phyloP scores from a whole-genome alignment of 1,140 invertebrate species.

The Lordiphosa mommai region DNA sequence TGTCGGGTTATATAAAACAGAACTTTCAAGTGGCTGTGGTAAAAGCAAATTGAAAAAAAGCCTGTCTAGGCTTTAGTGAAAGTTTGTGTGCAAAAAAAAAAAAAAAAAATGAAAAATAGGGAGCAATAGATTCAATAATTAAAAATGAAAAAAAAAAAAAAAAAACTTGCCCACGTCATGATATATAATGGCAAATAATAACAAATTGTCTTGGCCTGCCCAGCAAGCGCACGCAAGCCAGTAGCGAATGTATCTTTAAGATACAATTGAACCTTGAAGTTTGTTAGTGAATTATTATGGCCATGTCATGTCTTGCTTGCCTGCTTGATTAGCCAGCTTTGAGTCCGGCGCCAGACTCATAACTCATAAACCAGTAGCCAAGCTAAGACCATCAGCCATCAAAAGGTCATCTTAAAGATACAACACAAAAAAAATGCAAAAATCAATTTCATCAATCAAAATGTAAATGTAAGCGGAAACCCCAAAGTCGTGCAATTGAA shows the following conservation, averaged over 20 bases:
- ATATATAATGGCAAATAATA: constrained; percentile 74
- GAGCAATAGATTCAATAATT: constrained; percentile 44
- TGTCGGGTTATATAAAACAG: constrained; percentile 2
- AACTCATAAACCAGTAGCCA: constrained; percentile 18
- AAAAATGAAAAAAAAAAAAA: constrained; percentile 40
- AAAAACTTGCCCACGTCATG: constrained; percentile 61
- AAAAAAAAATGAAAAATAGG: constrained; percentile 24
- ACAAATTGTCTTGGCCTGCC: constrained; percentile 63
- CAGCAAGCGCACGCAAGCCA: constrained; percentile 16
- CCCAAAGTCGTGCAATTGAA: constrained; percentile 58
- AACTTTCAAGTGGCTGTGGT: constrained; percentile 14
- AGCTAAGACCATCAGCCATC: constrained; percentile 12
- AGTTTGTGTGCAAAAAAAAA: constrained; percentile 31
- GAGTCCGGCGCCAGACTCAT: constrained; percentile 4
- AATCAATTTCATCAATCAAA: constrained; percentile 61
- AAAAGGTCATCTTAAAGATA: constrained; percentile 24
- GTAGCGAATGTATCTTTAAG: constrained; percentile 33
- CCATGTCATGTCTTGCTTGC: constrained; percentile 48
- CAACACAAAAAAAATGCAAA: constrained; percentile 17
- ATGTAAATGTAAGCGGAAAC: constrained; percentile 52
- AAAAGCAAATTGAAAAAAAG: constrained; percentile 26
- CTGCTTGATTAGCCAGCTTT: constrained; percentile 47
- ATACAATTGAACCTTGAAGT: constrained; percentile 71
- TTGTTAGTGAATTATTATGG: constrained; percentile 27
- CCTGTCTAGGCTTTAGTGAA: constrained; percentile 38